A percentile compares a stretch with the other conserved stretches of the same genome.
These are phyloP conservation scores for Rhopalosiphum nymphaeae DNA, from an alignment of 2,888 invertebrate species.

Conservation along the genomic window DNA sequence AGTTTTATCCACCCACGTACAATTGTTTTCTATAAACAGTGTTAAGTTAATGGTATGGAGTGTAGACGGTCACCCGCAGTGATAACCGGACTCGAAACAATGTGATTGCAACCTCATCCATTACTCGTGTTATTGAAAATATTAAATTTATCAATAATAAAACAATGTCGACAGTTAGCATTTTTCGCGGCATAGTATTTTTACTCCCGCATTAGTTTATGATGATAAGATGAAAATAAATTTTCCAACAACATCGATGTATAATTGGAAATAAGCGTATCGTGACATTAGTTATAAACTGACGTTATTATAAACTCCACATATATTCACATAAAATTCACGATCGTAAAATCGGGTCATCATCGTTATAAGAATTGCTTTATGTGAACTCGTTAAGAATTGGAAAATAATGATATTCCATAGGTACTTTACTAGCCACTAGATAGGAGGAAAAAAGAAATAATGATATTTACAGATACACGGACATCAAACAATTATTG, in stretches of 20 bases:
- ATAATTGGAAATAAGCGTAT: conserved; percentile 27
- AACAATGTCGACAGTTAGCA: conserved; percentile 42
- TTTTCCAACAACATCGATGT: conserved; percentile 44
- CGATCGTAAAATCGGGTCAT: conserved; percentile 33
- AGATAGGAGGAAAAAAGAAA: background rate
- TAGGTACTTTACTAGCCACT: background rate
- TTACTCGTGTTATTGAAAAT: conserved; percentile 51
- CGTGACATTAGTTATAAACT: conserved; percentile 50
- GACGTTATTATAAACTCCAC: background rate
- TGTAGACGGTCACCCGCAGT: conserved; percentile 63
- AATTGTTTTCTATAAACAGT: conserved; percentile 33
- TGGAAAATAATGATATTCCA: background rate
- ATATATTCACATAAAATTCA: conserved; percentile 38
- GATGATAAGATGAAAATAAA: conserved; percentile 50
- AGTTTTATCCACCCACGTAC: conserved; percentile 43
- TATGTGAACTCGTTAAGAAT: conserved; percentile 3
- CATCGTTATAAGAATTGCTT: conserved; percentile 21
- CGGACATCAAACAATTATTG: background rate
- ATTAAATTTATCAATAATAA: conserved; percentile 56
- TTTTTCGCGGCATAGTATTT: conserved; percentile 15
- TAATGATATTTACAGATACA: background rate
- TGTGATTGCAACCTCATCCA: conserved; percentile 43
- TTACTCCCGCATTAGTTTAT: conserved; percentile 18
- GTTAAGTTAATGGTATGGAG: conserved; percentile 1
- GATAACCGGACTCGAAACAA: conserved; percentile 58